Evolutionary conservation across 2,888 invertebrate genomes (phyloP).

Genomic region (Odontocerum albicorne): DNA sequence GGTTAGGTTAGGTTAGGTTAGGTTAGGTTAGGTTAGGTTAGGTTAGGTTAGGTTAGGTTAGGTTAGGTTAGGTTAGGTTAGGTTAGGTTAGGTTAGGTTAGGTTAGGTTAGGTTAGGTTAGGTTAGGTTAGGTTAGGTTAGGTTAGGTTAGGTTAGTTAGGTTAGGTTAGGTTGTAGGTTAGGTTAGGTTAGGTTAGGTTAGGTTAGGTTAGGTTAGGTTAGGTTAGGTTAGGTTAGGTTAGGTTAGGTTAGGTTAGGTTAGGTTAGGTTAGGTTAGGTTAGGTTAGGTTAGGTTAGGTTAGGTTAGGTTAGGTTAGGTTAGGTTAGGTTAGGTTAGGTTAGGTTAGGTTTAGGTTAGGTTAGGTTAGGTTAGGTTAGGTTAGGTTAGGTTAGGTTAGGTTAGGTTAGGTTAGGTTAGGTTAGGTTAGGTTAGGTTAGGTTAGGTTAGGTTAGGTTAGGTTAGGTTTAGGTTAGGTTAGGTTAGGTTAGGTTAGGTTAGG

Average conservation of each 20-base stretch:
- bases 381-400: slow-evolving; percentile 36
- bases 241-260: slow-evolving; percentile 36
- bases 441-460: slow-evolving; percentile 34
- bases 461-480: too few species aligned
- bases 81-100: slow-evolving; percentile 34
- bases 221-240: slow-evolving; percentile 37
- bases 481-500: too few species aligned
- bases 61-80: slow-evolving; percentile 39
- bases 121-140: slow-evolving; percentile 35
- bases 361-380: slow-evolving; percentile 37
- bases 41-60: slow-evolving; percentile 38
- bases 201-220: too few species aligned
- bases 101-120: slow-evolving; percentile 38
- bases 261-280: slow-evolving; percentile 28
- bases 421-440: slow-evolving; percentile 34
- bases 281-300: slow-evolving; percentile 36
- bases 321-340: slow-evolving; percentile 35
- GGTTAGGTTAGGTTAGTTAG: slow-evolving; percentile 34
- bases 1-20: slow-evolving; percentile 41
- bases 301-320: slow-evolving; percentile 28
- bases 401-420: slow-evolving; percentile 34
- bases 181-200: slow-evolving; percentile 38
- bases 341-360: too few species aligned
- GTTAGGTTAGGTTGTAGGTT: slow-evolving; percentile 37
- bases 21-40: slow-evolving; percentile 41